These are phyloP conservation scores for Phorcus lineatus DNA, from an alignment of 2,888 invertebrate species.

Conservation along the genomic window DNA sequence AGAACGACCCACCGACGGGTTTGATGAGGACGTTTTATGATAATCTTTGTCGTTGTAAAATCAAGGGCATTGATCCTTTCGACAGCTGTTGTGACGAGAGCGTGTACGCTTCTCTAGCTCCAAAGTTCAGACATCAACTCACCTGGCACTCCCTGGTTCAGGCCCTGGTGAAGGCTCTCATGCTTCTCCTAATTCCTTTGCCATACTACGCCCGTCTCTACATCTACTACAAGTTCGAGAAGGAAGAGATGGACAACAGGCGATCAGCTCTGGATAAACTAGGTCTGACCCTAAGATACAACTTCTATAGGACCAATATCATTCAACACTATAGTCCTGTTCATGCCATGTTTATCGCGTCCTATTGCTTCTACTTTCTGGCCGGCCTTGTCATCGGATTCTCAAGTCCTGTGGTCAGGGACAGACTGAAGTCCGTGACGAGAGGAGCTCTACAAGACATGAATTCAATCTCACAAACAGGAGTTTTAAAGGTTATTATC, in stretches of 20 bases:
- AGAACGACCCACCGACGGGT: conserved; percentile 68
- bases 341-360: conserved; percentile 66
- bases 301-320: conserved; percentile 65
- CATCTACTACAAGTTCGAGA: conserved; percentile 70
- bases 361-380: conserved; percentile 66
- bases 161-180: conserved; percentile 57
- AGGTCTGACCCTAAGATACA: conserved; percentile 49
- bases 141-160: conserved; percentile 64
- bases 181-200: conserved; percentile 64
- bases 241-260: conserved; percentile 60
- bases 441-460: conserved; percentile 67
- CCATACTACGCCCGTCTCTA: conserved; percentile 69
- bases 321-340: conserved; percentile 69
- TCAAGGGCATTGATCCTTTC: conserved; percentile 68
- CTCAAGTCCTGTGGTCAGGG: conserved; percentile 49
- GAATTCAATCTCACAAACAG: conserved; percentile 65
- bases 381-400: conserved; percentile 63
- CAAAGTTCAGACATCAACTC: conserved; percentile 52
- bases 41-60: conserved; percentile 68
- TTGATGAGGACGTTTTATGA: conserved; percentile 65
- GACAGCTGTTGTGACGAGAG: conserved; percentile 67
- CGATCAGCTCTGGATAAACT: conserved; percentile 44
- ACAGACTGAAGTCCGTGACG: conserved; percentile 62
- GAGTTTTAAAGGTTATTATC: conserved; percentile 64
- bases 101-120: conserved; percentile 59